Evolutionary conservation across 2,888 invertebrate species (phyloP).

Genomic region (Dichetophora obliterata): DNA sequence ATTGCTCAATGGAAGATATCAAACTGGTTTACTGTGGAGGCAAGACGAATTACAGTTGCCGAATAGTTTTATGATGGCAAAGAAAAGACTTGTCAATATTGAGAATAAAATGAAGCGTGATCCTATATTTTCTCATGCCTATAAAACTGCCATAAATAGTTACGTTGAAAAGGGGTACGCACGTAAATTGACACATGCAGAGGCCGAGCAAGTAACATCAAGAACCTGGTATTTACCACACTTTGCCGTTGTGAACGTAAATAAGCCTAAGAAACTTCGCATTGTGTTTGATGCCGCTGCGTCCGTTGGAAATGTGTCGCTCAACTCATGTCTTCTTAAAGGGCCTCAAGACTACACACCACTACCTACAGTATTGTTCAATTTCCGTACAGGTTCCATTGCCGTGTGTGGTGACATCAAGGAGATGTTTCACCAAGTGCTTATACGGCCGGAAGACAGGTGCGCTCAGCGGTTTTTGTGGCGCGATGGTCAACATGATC

Average conservation of each 20-base stretch:
- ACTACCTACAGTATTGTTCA: constrained; percentile 32
- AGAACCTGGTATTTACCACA: constrained; percentile 53
- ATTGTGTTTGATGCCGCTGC: constrained; percentile 42
- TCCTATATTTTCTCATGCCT: too few relatives aligned
- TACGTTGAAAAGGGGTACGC: too few relatives aligned
- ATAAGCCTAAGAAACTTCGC: constrained; percentile 31
- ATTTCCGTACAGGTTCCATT: constrained; percentile 33
- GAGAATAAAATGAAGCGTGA: too few relatives aligned
- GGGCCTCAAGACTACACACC: constrained; percentile 34
- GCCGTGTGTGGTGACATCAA: constrained; percentile 14
- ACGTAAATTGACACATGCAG: background rate
- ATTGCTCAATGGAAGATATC: constrained; percentile 5
- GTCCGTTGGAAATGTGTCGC: constrained; percentile 19
- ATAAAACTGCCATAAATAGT: too few relatives aligned
- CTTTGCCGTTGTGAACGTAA: constrained; percentile 28
- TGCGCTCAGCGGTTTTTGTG: constrained; percentile 37
- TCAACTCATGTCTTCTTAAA: constrained; percentile 28
- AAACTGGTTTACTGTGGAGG: constrained; percentile 36
- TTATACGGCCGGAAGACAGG: constrained; percentile 8
- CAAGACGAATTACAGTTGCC: too few relatives aligned
- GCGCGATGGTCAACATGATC: constrained; percentile 45
- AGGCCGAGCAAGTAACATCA: constrained; percentile 24
- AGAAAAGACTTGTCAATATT: too few relatives aligned
- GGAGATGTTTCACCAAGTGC: background rate
- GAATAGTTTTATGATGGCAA: too few relatives aligned